Evolutionary conservation across 2,113 vertebrate species (phyloP).

Genomic region (Anolis carolinensis): DNA sequence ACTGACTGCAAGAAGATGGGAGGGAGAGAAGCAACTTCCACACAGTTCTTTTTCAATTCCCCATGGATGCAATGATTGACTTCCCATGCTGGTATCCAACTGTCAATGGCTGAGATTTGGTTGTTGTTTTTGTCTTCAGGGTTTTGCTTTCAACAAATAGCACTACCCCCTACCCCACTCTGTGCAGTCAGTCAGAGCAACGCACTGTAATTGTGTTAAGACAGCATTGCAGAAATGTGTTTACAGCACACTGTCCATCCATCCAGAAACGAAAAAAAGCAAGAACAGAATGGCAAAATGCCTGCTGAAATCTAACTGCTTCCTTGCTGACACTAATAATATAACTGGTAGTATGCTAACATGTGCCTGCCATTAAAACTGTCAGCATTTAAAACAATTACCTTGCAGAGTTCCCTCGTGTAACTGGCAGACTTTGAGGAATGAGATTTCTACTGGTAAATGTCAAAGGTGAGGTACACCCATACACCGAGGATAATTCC

Average conservation of each 20-base stretch:
- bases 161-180: background rate
- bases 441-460: background rate
- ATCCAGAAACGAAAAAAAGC: slow-evolving; percentile 52
- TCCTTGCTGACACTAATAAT: slow-evolving; percentile 28
- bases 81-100: slow-evolving; percentile 25
- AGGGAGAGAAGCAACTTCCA: background rate
- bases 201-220: slow-evolving; percentile 47
- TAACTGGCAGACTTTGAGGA: background rate
- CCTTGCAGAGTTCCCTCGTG: background rate
- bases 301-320: slow-evolving; percentile 38
- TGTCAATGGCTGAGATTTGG: slow-evolving; percentile 16
- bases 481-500: background rate
- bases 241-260: slow-evolving; percentile 58
- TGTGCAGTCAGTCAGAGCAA: slow-evolving; percentile 43
- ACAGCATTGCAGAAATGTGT: slow-evolving; percentile 41
- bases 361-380: background rate
- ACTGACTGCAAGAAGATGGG: background rate
- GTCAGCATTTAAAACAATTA: background rate
- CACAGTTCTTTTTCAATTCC: slow-evolving; percentile 43
- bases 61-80: background rate
- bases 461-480: background rate
- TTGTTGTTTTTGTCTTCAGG: slow-evolving; percentile 27
- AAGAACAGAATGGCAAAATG: slow-evolving; percentile 33
- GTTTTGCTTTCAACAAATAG: slow-evolving; percentile 47
- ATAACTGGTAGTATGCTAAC: slow-evolving; percentile 2